Conservation (phyloP, 2,888 invertebrate genomes). For the Sinohyriopsis cumingii region DNA sequence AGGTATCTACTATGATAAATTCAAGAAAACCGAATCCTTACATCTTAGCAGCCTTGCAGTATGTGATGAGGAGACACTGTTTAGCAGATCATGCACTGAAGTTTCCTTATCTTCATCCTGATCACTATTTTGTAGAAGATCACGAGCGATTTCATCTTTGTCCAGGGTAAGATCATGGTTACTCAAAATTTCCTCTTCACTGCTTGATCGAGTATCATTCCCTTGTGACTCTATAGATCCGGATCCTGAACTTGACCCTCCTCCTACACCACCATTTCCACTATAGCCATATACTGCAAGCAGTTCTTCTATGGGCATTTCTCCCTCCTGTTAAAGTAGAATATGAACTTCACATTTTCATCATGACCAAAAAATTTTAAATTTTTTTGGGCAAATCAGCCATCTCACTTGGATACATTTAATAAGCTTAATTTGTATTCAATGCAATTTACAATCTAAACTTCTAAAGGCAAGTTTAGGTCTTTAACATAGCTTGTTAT, state of each 20-base stretch:
- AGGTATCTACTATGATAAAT: background rate
- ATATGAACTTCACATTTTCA: constrained; percentile 1
- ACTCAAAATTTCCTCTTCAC: constrained; percentile 72
- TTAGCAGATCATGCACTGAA: constrained; percentile 66
- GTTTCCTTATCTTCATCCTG: constrained; percentile 69
- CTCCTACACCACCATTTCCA: constrained; percentile 5
- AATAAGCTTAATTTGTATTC: too few relatives aligned
- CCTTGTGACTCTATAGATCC: constrained; percentile 17
- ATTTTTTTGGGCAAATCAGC: too few relatives aligned
- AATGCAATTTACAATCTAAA: too few relatives aligned
- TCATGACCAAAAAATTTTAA: too few relatives aligned
- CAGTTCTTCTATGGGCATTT: constrained; percentile 95
- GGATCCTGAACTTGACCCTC: constrained; percentile 11
- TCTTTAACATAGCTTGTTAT: too few relatives aligned
- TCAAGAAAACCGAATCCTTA: constrained; percentile 70
- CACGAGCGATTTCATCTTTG: constrained; percentile 71
- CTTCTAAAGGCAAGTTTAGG: too few relatives aligned
- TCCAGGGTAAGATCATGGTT: constrained; percentile 72
- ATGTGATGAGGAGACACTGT: constrained; percentile 66
- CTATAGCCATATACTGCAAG: constrained; percentile 83
- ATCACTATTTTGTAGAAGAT: constrained; percentile 64
- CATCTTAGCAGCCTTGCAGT: constrained; percentile 77
- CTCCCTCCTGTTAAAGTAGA: constrained; percentile 81
- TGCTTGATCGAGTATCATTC: constrained; percentile 67
- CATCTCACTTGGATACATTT: too few relatives aligned